Conservation (phyloP, 92 coral and sea anemone species). For the Chrysogorgia sp. region DNA sequence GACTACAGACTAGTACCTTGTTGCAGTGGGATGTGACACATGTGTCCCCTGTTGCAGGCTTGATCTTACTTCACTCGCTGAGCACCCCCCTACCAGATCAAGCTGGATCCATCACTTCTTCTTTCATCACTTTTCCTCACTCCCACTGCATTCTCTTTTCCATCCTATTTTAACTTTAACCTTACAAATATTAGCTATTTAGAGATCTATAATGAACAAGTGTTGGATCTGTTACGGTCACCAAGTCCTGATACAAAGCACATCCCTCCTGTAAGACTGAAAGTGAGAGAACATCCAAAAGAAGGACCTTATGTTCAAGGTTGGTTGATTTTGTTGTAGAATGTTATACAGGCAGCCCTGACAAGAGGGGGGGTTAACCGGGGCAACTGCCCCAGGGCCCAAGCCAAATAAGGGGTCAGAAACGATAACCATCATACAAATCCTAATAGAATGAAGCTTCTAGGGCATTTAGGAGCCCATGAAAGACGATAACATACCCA, state of each 20-base stretch:
- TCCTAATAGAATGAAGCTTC: no score
- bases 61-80: no score
- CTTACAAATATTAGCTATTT: slow-evolving; percentile 60
- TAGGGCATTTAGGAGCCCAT: no score
- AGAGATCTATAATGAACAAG: slow-evolving; percentile 97
- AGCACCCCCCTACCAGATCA: no score
- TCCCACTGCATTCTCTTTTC: no score
- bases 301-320: slow-evolving; percentile 98
- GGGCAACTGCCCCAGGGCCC: no score
- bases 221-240: slow-evolving; percentile 79
- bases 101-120: background rate
- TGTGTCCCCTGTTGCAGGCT: no score
- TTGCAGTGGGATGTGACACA: no score
- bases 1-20: no score
- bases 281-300: slow-evolving; percentile 96
- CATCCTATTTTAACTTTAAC: background rate
- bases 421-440: no score
- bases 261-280: slow-evolving; percentile 79
- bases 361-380: background rate
- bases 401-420: no score
- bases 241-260: slow-evolving; percentile 61
- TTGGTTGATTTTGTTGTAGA: background rate
- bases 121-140: background rate
- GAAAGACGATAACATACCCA: no score
- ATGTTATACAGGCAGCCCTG: background rate